phyloP scores from a whole-genome alignment of 2,797 vertebrate species.

The Coreius guichenoti region DNA sequence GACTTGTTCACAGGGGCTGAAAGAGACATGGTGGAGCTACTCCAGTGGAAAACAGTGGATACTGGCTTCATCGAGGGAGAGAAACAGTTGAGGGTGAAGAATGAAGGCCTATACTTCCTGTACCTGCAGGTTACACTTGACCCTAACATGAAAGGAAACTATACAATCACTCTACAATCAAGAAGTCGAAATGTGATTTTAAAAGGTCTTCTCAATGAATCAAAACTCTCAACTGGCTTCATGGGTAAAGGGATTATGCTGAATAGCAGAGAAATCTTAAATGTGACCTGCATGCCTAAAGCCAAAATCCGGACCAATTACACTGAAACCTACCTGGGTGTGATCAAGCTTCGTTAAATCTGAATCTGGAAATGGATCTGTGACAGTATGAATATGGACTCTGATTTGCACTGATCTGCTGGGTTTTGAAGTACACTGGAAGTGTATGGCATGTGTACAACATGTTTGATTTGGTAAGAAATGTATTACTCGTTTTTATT shows the following conservation, averaged over 20 bases:
- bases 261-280: fast-evolving
- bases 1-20: background rate
- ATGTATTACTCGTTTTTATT: background rate
- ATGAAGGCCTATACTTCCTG: conserved; percentile 71
- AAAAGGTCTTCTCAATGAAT: conserved; percentile 14
- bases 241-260: conserved; percentile 58
- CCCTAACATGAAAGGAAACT: fast-evolving
- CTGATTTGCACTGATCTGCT: conserved; percentile 3
- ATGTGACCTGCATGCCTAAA: background rate
- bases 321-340: conserved; percentile 52
- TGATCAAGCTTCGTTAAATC: conserved; percentile 49
- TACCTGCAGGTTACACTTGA: conserved; percentile 68
- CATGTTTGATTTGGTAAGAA: background rate
- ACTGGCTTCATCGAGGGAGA: fast-evolving
- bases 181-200: fast-evolving
- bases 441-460: background rate
- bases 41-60: fast-evolving
- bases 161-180: fast-evolving
- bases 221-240: conserved; percentile 64
- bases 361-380: background rate
- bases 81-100: background rate
- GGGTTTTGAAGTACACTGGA: conserved; percentile 1
- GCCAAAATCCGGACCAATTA: fast-evolving
- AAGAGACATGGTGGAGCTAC: fast-evolving
- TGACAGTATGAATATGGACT: conserved; percentile 36